These are phyloP conservation scores for Ophion slaviceki DNA, from an alignment of 2,888 invertebrate species.

Conservation along the genomic window DNA sequence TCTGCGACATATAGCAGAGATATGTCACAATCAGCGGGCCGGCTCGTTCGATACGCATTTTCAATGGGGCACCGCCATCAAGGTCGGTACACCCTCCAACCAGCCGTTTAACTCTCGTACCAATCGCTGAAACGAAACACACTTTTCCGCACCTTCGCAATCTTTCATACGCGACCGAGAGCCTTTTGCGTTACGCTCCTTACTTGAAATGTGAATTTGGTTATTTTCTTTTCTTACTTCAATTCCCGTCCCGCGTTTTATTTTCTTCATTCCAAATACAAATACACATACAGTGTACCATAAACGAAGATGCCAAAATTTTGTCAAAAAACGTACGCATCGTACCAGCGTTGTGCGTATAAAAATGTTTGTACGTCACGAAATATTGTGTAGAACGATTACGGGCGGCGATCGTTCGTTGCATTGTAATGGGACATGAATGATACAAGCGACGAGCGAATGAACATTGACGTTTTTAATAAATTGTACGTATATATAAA, in stretches of 20 bases:
- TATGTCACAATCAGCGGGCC: conserved; percentile 69
- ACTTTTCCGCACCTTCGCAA: background rate
- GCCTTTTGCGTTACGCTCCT: background rate
- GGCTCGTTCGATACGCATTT: conserved; percentile 62
- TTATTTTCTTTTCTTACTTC: conserved; percentile 2
- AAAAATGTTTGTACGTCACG: conserved; percentile 44
- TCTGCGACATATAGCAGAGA: conserved; percentile 72
- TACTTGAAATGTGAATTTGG: background rate
- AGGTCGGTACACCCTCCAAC: conserved; percentile 80
- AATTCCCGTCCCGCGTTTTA: background rate
- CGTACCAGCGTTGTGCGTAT: conserved; percentile 17
- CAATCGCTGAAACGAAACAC: conserved; percentile 62
- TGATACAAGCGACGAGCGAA: conserved; percentile 2
- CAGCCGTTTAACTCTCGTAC: conserved; percentile 71
- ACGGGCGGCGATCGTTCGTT: conserved; percentile 32
- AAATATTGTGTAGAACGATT: conserved; percentile 39
- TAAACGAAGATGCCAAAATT: conserved; percentile 32
- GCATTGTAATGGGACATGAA: conserved; percentile 52
- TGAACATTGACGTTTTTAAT: conserved; percentile 71
- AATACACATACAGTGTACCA: background rate
- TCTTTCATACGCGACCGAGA: background rate
- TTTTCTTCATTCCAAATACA: background rate
- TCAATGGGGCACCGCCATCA: conserved; percentile 80
- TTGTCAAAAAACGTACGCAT: conserved; percentile 37
- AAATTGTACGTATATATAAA: conserved; percentile 75